phyloP scores from a whole-genome alignment of 2,797 vertebrate species.

The Setipinna tenuifilis region DNA sequence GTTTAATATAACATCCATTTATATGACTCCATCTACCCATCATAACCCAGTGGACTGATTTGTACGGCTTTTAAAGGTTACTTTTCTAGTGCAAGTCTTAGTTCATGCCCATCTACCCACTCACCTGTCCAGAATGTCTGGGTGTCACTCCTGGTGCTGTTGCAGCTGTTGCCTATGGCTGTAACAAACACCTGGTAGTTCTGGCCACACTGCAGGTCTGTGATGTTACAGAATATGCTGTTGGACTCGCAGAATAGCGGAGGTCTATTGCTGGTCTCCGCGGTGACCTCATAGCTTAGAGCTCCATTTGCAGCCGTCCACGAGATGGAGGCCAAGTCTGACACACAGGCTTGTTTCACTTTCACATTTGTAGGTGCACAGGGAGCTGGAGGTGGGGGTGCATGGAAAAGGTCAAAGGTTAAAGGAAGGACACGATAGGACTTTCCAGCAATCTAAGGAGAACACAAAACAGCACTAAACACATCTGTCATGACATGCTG shows the following conservation, averaged over 20 bases:
- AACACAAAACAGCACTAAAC: no score
- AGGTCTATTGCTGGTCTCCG: conserved; percentile 21
- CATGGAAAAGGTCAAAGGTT: background rate
- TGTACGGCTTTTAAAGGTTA: no score
- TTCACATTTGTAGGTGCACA: conserved; percentile 22
- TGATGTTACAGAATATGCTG: conserved; percentile 65
- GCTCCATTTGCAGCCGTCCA: conserved; percentile 72
- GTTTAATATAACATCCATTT: no score
- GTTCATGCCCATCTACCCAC: background rate
- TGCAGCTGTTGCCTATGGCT: conserved; percentile 63
- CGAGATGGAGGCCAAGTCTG: conserved; percentile 60
- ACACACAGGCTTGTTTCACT: background rate
- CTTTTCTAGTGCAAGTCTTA: no score
- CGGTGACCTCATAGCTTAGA: conserved; percentile 59
- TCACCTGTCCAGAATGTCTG: background rate
- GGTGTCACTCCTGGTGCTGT: background rate
- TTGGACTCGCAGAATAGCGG: conserved; percentile 52
- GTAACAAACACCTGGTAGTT: conserved; percentile 66
- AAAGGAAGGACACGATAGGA: background rate
- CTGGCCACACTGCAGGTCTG: conserved; percentile 66
- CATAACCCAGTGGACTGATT: no score
- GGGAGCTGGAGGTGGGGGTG: conserved; percentile 30
- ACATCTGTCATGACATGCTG: no score
- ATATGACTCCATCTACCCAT: no score
- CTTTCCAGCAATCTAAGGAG: background rate